Percentiles rank a stretch among this genome's conserved stretches.
phyloP scores from a whole-genome alignment of 1,140 invertebrate species.

The Drosophila ambigua region DNA sequence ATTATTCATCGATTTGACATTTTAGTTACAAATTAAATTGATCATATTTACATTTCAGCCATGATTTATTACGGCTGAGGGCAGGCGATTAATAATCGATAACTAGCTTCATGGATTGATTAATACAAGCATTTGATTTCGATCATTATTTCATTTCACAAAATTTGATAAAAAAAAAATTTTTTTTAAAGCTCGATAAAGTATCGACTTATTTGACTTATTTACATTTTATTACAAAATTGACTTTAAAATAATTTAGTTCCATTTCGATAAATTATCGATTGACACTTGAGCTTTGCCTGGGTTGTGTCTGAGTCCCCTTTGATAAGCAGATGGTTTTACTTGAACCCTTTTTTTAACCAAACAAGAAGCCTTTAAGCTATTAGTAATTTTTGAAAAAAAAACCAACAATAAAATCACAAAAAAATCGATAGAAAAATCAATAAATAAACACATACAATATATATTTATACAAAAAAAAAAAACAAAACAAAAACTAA shows the following conservation, averaged over 20 bases:
- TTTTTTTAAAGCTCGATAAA: no score
- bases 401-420: conserved; percentile 13
- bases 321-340: conserved; percentile 17
- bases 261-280: conserved; percentile 8
- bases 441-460: conserved; percentile 37
- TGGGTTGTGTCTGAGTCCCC: conserved; percentile 39
- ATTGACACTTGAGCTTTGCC: conserved; percentile 31
- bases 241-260: not conserved
- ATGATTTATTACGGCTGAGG: no score
- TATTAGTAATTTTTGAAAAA: conserved; percentile 41
- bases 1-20: no score
- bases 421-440: conserved; percentile 7
- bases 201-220: not conserved
- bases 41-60: no score
- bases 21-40: no score
- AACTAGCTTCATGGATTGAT: no score
- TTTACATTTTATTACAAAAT: not conserved
- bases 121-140: no score
- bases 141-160: no score
- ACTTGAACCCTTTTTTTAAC: conserved; percentile 15
- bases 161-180: no score
- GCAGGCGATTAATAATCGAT: no score
- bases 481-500: conserved; percentile 1
- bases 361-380: conserved; percentile 35
- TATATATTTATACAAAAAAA: conserved; percentile 49